Evolutionary conservation across 2,113 vertebrate genomes (phyloP), one percentile per base, ranked within the genome.

Genomic region (Columba livia): DNA sequence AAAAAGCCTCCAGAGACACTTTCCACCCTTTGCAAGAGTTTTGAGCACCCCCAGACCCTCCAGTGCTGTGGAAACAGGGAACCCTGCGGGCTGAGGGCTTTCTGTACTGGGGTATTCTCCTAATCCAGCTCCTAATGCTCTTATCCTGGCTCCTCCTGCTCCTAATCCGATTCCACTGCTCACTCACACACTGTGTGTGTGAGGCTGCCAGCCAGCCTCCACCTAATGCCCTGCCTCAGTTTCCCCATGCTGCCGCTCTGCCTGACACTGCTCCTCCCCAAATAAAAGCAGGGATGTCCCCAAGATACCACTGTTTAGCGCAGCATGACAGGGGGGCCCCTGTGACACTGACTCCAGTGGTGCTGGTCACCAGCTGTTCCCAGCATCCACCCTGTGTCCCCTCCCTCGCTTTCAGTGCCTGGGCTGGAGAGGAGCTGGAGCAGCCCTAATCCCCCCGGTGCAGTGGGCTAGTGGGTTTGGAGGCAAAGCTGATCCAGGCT

Each of bases 381-480:
- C 42, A 67, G 66, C 53, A 57, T 5, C 2, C 5, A 7, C 16
- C 1, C 6, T 15, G 2, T 10, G 10, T 16, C 10, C 7, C 53
- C 42, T 25, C 12, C 34, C 36, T 56, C 3, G 14, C 34, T 47
- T 28, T 34, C 13, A 3, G 53, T 88, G 65, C 48, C 65, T 0
- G 2, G 50, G 60, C 38, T 51, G 44, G 29, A 14, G 28, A 44
- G 36, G 60, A 40, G n/a, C 47, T 82, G 66, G 44, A 58, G 61
- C 48, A 69, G n/a, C 56, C 73, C 67, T 96, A 93, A 91, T 92
- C 87, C 56, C 12, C 47, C 13, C 4, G 6, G 96, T 78, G 94
- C 92, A 94, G 74, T 91, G 93, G 92, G 95, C 89, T 44, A 91
- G 84, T 89, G 84, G 91, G 96, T 96, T 87, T 96, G 91, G 79